Evolutionary conservation across 2,113 vertebrate species (phyloP), one percentile per base, ranked within the genome.

Genomic region (Pygathrix nemaeus): DNA sequence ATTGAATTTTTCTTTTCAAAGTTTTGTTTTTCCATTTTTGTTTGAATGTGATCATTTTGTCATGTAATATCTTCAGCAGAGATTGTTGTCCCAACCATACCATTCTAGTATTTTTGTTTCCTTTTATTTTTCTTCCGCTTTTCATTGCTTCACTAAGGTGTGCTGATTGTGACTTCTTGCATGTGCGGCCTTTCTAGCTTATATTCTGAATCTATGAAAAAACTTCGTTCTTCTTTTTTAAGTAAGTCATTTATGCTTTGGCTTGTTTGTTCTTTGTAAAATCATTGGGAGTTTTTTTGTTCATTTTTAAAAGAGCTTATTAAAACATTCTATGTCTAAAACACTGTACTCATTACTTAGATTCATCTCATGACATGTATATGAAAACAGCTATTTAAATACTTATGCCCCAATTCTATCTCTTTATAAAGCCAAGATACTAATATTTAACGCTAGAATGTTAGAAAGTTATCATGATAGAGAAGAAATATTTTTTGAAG

Each of bases 181-280:
- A 99, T 98, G 98, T 99, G 98, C 59, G 96, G 98, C 98, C 95
- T 99, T 98, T 98, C 98, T 99, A 99, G 98, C 98, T 99, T 99
- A 97, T 98, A 99, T 98, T 99, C 98, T 99, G 99, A 99, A 98
- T 99, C 99, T 99, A 98, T 99, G 99, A 99, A 99, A 99, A 99
- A 99, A 95, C 99, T 99, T 87, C 99, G 97, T 97, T 98, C 99
- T 96, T 99, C 99, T 99, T 98, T 99, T 98, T 98, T 99, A 98
- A 99, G 99, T 99, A 99, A 99, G 99, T 99, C 97, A 98, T 98
- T 97, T 98, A 93, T 96, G 66, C 90, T 90, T 97, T 97, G 80
- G 0, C 83, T 68, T 95, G 85, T 98, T 96, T 94, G 43, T 89
- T 96, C 80, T 97, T 97, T 40, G 2, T 94, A 73, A 90, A 90